A percentile compares a stretch with the other conserved stretches of the same genome.
Evolutionary conservation across 2,113 vertebrate genomes (phyloP).

Genomic region (Microtus oregoni): DNA sequence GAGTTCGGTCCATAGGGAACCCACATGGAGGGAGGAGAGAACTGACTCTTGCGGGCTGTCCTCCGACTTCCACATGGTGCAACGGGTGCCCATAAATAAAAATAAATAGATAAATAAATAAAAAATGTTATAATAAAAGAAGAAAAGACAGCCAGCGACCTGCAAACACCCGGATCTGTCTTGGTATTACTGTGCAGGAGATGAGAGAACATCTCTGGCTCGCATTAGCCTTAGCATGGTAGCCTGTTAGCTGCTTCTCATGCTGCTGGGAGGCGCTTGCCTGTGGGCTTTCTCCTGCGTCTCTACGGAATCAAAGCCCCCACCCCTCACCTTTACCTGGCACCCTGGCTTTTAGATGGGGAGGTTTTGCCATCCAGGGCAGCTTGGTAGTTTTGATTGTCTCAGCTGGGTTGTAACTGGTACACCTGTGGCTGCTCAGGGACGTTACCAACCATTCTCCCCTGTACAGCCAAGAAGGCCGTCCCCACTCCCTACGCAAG

Average conservation of each 20-base stretch:
- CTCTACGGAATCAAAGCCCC: background rate
- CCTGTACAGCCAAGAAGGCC: background rate
- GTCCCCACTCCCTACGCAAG: accelerated
- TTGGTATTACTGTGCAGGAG: background rate
- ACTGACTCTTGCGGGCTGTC: background rate
- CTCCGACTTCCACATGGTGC: background rate
- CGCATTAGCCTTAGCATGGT: background rate
- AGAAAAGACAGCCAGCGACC: background rate
- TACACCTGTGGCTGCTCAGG: background rate
- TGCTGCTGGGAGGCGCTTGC: background rate
- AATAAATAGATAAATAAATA: background rate
- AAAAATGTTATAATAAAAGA: background rate
- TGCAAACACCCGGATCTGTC: background rate
- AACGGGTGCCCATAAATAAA: background rate
- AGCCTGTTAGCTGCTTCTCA: background rate
- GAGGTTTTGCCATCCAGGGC: background rate
- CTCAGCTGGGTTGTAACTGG: background rate
- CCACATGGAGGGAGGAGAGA: background rate
- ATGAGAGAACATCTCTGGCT: background rate
- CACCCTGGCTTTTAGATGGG: background rate
- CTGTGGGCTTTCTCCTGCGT: background rate
- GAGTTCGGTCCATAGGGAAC: background rate
- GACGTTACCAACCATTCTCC: background rate
- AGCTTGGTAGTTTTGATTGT: background rate
- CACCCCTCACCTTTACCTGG: background rate